Base-by-base conservation (phyloP, 2,888 invertebrate genomes). In the Beris morrisii region DNA sequence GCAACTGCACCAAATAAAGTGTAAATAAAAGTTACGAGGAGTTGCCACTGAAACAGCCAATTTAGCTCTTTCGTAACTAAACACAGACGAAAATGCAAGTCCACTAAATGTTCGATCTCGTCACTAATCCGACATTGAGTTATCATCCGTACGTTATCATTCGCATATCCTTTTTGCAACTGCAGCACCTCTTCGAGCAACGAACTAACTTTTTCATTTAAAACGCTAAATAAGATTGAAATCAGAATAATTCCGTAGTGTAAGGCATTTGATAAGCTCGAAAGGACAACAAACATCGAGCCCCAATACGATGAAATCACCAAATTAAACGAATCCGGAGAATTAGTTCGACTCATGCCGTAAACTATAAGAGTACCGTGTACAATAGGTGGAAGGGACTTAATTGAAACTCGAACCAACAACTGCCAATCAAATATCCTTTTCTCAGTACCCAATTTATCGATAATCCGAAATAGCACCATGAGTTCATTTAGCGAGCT, bases 21-120 rank as follows among this genome's bases (percentile, higher is more conserved):
- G 22, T 22, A 22, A 22, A 22, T 22, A 3, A 22, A 22, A 22
- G 22, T 22, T 22, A 22, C 22, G 22, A 22, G 22, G 22, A 22
- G 22, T 52, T 52, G 52, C 15, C 28, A 52, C 15, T 52, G 52
- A 52, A 22, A 52, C 22, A 52, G 15, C 9, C 52, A 11, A 22
- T 22, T 52, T 4, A 52, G 9, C 9, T 52, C 52, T 13, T 52
- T 28, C 11, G 52, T 52, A 5, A 52, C 52, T 15, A 22, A 6
- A 22, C 52, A 15, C 52, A 52, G 22, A 6, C 52, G 13, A 4
- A 52, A 22, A 22, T 52, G 22, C 52, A 52, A 22, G 1, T 22
- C 9, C 11, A 22, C 22, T 52, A 52, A 22, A 15, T 5, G n/a
- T 22, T 52, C 52, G 22, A 52, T 52, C 15, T 52, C 52, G 9